phyloP scores from a whole-genome alignment of 2,797 vertebrate genomes.

The Lerista edwardsae region DNA sequence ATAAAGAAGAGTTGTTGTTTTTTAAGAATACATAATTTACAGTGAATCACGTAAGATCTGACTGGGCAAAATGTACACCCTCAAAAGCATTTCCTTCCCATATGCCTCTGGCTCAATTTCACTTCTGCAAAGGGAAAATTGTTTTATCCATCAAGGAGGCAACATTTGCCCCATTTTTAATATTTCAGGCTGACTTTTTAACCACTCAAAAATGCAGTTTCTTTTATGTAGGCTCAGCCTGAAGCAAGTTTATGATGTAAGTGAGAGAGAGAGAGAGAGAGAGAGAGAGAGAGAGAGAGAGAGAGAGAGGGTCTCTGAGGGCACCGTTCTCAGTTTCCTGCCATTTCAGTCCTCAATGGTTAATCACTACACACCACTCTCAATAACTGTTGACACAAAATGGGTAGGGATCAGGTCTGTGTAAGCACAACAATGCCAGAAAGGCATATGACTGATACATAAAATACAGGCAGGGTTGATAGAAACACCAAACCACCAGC shows the following conservation, averaged over 20 bases:
- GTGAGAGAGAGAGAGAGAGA: no score
- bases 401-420: slow-evolving; percentile 87
- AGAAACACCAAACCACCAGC: slow-evolving; percentile 62
- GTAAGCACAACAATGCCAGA: slow-evolving; percentile 89
- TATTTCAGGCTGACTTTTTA: slow-evolving; percentile 72
- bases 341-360: slow-evolving; percentile 53
- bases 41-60: slow-evolving; percentile 1
- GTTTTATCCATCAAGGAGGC: slow-evolving; percentile 67
- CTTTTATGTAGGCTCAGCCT: slow-evolving; percentile 78
- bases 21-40: slow-evolving; percentile 26
- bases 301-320: slow-evolving; percentile 68
- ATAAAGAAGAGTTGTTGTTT: not conserved
- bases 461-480: slow-evolving; percentile 76
- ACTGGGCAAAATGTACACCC: slow-evolving; percentile 45
- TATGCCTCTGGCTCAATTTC: slow-evolving; percentile 58
- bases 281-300: slow-evolving; percentile 70
- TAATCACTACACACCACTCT: slow-evolving; percentile 76
- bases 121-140: slow-evolving; percentile 67
- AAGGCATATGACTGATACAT: slow-evolving; percentile 81
- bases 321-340: slow-evolving; percentile 70
- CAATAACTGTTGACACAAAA: slow-evolving; percentile 87
- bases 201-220: slow-evolving; percentile 78
- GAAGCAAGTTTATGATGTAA: slow-evolving; percentile 82
- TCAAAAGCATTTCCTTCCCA: slow-evolving; percentile 51
- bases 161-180: slow-evolving; percentile 68